phyloP scores from a whole-genome alignment of 2,888 invertebrate species.

The Mythimna ferrago region DNA sequence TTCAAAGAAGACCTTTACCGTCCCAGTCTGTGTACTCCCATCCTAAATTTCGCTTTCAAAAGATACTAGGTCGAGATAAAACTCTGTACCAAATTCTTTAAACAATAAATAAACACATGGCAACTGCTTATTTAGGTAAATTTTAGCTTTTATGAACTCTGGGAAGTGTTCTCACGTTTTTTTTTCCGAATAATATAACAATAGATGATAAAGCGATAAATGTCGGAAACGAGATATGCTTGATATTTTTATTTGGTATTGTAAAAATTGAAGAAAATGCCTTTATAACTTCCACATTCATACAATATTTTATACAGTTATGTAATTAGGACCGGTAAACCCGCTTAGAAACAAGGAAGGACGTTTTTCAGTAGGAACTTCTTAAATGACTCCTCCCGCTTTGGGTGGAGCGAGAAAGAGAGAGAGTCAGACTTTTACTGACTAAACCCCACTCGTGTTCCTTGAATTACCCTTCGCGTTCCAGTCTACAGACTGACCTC shows the following conservation, averaged over 20 bases:
- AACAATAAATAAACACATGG: conserved; percentile 57
- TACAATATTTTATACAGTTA: neutral
- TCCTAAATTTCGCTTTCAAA: conserved; percentile 61
- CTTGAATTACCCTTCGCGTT: too few species aligned
- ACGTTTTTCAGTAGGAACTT: too few species aligned
- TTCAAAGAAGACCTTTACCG: neutral
- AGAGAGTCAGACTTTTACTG: too few species aligned
- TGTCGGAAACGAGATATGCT: conserved; percentile 19
- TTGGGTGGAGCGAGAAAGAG: too few species aligned
- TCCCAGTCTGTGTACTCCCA: conserved; percentile 30
- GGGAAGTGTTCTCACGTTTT: conserved; percentile 55
- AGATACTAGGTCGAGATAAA: conserved; percentile 48
- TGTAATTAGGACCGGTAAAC: too few species aligned
- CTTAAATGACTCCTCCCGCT: too few species aligned
- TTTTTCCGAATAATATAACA: conserved; percentile 48
- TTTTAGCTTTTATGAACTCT: conserved; percentile 37
- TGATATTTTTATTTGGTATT: conserved; percentile 13
- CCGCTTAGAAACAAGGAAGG: too few species aligned
- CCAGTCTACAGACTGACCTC: too few species aligned
- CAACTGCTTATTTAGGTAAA: conserved; percentile 34
- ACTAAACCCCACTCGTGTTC: too few species aligned
- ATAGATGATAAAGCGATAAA: conserved; percentile 48
- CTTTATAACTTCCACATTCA: neutral
- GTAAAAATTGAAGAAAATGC: neutral
- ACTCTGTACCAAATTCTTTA: conserved; percentile 45